Conservation (phyloP, 2,113 vertebrate genomes). For the Poecile atricapillus region DNA sequence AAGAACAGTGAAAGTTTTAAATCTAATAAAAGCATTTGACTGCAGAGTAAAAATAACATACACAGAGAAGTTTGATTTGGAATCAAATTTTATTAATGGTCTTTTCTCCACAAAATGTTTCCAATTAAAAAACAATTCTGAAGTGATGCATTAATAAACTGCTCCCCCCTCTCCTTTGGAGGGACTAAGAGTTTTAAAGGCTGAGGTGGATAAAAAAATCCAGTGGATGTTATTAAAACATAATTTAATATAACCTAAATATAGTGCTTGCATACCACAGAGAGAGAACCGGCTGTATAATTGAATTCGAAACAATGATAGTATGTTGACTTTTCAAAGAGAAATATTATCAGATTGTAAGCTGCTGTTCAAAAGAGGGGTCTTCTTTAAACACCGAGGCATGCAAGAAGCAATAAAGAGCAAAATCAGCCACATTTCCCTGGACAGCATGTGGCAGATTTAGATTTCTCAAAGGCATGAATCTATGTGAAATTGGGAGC, state of each 20-base stretch:
- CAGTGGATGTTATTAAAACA: constrained; percentile 70
- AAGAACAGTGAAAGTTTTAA: constrained; percentile 81
- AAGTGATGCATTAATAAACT: constrained; percentile 75
- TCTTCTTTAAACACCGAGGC: constrained; percentile 41
- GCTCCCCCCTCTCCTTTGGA: constrained; percentile 49
- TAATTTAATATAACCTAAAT: constrained; percentile 73
- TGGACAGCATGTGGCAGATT: constrained; percentile 9
- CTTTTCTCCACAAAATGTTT: constrained; percentile 80
- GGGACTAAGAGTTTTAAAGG: constrained; percentile 63
- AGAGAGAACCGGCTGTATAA: constrained; percentile 42
- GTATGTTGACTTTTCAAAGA: constrained; percentile 66
- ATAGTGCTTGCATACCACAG: constrained; percentile 53
- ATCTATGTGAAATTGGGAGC: constrained; percentile 1
- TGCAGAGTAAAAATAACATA: constrained; percentile 80
- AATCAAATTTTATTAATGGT: constrained; percentile 78
- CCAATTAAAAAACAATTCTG: constrained; percentile 81
- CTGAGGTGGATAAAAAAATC: constrained; percentile 62
- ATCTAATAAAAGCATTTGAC: constrained; percentile 84
- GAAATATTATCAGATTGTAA: constrained; percentile 66
- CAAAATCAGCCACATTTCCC: neutral
- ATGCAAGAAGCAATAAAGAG: constrained; percentile 54
- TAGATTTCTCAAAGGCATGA: constrained; percentile 12
- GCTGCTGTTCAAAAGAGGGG: constrained; percentile 52
- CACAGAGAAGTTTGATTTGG: constrained; percentile 78
- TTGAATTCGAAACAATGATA: constrained; percentile 60